phyloP scores from a whole-genome alignment of 1,140 invertebrate genomes.

The Bacillus rossius region DNA sequence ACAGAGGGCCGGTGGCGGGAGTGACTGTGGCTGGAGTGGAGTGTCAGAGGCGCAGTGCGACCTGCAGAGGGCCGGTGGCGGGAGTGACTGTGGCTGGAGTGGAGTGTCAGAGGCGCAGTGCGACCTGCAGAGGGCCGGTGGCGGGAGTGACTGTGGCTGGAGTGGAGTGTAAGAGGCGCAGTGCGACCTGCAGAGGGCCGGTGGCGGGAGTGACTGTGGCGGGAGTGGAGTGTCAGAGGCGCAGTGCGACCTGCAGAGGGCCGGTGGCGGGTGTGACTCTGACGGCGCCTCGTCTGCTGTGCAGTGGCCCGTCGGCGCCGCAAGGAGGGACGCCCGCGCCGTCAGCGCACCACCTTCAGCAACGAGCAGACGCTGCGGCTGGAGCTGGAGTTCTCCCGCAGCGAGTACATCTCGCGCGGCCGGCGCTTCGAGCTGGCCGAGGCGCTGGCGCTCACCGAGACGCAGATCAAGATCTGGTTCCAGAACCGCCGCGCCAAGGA shows the following conservation, averaged over 20 bases:
- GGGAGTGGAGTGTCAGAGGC: neutral
- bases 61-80: too few species aligned
- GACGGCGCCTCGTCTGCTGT: slow-evolving; percentile 15
- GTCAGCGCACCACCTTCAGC: slow-evolving; percentile 92
- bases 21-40: too few species aligned
- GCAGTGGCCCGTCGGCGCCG: slow-evolving; percentile 77
- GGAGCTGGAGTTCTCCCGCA: slow-evolving; percentile 84
- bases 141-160: neutral
- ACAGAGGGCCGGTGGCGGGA: too few species aligned
- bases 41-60: too few species aligned
- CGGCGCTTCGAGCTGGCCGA: slow-evolving; percentile 83
- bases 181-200: neutral
- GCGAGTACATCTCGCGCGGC: slow-evolving; percentile 86
- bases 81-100: too few species aligned
- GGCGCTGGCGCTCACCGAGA: slow-evolving; percentile 77
- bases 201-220: neutral
- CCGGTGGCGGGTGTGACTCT: neutral
- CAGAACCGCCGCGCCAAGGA: slow-evolving; percentile 94
- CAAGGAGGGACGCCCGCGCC: slow-evolving; percentile 75
- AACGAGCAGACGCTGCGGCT: slow-evolving; percentile 86
- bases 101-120: too few species aligned
- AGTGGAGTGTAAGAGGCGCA: neutral
- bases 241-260: neutral
- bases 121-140: too few species aligned
- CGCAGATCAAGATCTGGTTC: slow-evolving; percentile 96